phyloP scores from a whole-genome alignment of 2,888 invertebrate species.

The Latrodectus hesperus region DNA sequence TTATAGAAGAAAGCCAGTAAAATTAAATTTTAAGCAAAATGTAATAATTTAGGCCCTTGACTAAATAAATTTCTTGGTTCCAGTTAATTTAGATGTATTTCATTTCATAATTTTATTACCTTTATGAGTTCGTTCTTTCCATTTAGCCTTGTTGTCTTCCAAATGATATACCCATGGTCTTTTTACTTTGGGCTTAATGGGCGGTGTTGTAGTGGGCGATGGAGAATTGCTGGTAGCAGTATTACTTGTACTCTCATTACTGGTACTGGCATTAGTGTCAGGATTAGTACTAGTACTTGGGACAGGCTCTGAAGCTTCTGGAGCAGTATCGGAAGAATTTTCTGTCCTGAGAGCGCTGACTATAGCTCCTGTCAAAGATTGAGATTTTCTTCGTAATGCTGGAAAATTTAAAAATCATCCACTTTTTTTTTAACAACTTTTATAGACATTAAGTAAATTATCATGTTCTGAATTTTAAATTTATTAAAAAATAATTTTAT shows the following conservation, averaged over 20 bases:
- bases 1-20: too few relatives aligned
- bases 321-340: background rate
- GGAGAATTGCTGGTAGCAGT: conserved; percentile 58
- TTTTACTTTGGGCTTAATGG: conserved; percentile 75
- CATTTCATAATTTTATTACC: conserved; percentile 21
- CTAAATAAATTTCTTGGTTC: too few relatives aligned
- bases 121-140: conserved; percentile 77
- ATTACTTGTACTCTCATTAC: background rate
- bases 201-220: conserved; percentile 58
- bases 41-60: too few relatives aligned
- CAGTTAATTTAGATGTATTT: background rate
- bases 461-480: too few relatives aligned
- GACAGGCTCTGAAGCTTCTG: conserved; percentile 28
- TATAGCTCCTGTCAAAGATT: conserved; percentile 55
- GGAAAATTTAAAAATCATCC: background rate
- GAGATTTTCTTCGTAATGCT: conserved; percentile 58
- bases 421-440: too few relatives aligned
- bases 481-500: too few relatives aligned
- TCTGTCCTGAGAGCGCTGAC: conserved; percentile 31
- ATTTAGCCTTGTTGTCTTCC: conserved; percentile 85
- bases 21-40: too few relatives aligned
- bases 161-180: conserved; percentile 88
- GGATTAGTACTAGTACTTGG: conserved; percentile 5
- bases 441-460: too few relatives aligned
- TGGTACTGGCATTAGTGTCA: conserved; percentile 9